Evolutionary conservation across 2,797 vertebrate genomes (phyloP).

Genomic region (Nyctibius grandis): DNA sequence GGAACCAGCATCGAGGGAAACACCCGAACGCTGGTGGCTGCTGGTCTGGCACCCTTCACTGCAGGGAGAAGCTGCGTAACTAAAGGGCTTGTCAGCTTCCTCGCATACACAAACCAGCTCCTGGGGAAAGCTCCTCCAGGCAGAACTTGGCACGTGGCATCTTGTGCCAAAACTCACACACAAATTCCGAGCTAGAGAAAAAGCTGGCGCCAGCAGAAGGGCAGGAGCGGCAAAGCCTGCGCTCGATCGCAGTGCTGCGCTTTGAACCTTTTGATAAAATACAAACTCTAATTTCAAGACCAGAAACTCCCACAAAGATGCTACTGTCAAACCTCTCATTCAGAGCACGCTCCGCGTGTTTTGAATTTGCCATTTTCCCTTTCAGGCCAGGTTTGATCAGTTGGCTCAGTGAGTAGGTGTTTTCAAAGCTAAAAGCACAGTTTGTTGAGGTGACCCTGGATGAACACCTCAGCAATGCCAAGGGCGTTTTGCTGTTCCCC

Average conservation of each 20-base stretch:
- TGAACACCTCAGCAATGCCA: neutral
- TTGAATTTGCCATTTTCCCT: neutral
- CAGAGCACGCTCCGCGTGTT: neutral
- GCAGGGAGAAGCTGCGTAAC: accelerated
- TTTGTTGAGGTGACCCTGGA: neutral
- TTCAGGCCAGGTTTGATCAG: neutral
- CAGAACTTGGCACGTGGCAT: accelerated
- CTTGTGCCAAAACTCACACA: neutral
- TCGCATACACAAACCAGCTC: neutral
- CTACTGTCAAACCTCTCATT: neutral
- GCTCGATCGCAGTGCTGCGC: neutral
- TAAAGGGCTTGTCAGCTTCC: neutral
- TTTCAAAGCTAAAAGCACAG: neutral
- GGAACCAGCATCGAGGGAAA: neutral
- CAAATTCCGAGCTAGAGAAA: neutral
- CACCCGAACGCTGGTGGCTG: neutral
- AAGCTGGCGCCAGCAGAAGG: neutral
- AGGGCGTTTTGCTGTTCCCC: no score
- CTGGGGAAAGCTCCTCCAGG: neutral
- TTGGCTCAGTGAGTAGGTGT: neutral
- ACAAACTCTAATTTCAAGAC: neutral
- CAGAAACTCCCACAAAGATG: neutral
- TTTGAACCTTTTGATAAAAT: neutral
- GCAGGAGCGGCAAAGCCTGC: neutral
- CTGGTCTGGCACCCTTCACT: accelerated